Base-by-base conservation (phyloP, 2,888 invertebrate genomes). In the Ornithoptera priamus region DNA sequence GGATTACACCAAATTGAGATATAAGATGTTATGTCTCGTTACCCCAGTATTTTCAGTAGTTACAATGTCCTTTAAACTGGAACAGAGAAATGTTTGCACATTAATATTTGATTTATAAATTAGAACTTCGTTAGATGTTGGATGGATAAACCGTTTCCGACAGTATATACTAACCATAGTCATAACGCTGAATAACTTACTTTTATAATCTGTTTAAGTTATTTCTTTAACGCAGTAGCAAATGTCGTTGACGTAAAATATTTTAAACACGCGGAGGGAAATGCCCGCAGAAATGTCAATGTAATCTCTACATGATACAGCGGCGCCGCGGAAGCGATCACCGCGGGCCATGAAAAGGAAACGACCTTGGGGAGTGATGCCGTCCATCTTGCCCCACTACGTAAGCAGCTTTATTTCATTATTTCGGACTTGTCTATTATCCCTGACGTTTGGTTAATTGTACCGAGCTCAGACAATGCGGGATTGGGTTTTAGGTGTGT, bases 361-460 rank as follows among this genome's bases (percentile, higher is more conserved):
- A 69, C 62, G 65, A 62, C 69, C 57, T 69, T 69, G 58, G 61
- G 30, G 18, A 60, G 58, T 62, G 56, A 46, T n/a, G 61, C 24
- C 58, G 62, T 62, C 24, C 46, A 57, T 62, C 65, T 69, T 57
- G 15, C 30, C 20, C 39, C 36, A 30, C 30, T 68, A 56, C 56
- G 36, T 53, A 59, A 64, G 59, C 39, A 59, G 50, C 59, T 63
- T 63, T 68, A 53, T 68, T 63, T 59, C 60, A 17, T 66, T 64
- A 39, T 64, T 64, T 68, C 59, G 22, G 59, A 36, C 17, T 50
- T 64, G 63, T 59, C 68, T 63, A 36, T 64, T 68, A 64, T 68
- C 68, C 64, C 59, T 68, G 68, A 64, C 68, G 63, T 68, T 68
- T 64, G 15, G 63, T 24, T 68, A 68, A 64, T 59, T 68, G 59